phyloP scores from a whole-genome alignment of 2,113 vertebrate genomes.

The Rhynchopsitta pachyrhyncha region DNA sequence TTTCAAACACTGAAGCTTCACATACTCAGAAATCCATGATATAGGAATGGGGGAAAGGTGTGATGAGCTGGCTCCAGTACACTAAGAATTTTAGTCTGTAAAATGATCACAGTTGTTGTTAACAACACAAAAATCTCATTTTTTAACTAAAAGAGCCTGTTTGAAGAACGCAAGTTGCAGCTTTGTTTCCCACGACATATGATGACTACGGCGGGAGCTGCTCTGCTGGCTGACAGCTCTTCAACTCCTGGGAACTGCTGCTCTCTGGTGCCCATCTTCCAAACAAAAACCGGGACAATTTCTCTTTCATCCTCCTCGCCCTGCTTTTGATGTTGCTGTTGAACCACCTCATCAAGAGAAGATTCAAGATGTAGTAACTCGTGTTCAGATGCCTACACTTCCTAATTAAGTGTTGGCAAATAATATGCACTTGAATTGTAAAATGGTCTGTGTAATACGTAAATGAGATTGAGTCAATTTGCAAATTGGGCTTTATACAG shows the following conservation, averaged over 20 bases:
- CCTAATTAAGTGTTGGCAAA: background rate
- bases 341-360: background rate
- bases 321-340: background rate
- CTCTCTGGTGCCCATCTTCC: constrained; percentile 58
- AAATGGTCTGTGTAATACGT: background rate
- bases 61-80: background rate
- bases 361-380: background rate
- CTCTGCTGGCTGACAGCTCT: background rate
- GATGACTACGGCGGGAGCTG: background rate
- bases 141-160: background rate
- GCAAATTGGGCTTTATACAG: background rate
- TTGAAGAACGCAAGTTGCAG: background rate
- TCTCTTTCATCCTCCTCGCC: background rate
- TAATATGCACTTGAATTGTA: background rate
- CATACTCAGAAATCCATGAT: background rate
- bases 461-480: background rate
- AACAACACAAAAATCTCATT: background rate
- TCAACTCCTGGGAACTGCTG: constrained; percentile 60
- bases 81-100: background rate
- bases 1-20: background rate
- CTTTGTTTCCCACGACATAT: background rate
- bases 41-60: background rate
- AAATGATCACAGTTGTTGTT: background rate
- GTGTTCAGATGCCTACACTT: background rate
- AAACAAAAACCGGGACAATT: background rate